A percentile compares a stretch with the other conserved stretches of the same genome.
phyloP scores from a whole-genome alignment of 1,140 invertebrate species.

The Apocrypta bakeri region DNA sequence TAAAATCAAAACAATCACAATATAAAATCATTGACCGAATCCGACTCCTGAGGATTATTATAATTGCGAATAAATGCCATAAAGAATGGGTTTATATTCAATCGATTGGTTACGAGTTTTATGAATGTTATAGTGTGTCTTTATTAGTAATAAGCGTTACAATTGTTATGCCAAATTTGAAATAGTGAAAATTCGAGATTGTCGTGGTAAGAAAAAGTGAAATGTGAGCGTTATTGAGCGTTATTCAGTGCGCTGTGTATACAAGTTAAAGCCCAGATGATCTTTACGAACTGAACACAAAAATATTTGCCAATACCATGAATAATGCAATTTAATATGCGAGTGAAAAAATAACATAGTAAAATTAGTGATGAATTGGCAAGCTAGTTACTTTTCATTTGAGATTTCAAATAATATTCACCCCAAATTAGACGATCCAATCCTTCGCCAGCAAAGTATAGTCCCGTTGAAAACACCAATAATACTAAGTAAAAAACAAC shows the following conservation, averaged over 20 bases:
- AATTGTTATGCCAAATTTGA: neutral
- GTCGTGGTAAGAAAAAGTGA: neutral
- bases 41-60: too few relatives aligned
- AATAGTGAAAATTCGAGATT: neutral
- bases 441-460: slow-evolving; percentile 83
- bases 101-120: too few relatives aligned
- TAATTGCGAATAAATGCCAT: too few relatives aligned
- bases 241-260: neutral
- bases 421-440: slow-evolving; percentile 83
- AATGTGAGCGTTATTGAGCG: too few relatives aligned
- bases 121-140: too few relatives aligned
- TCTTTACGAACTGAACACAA: neutral
- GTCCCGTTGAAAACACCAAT: slow-evolving; percentile 75
- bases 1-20: too few relatives aligned
- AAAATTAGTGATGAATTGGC: slow-evolving; percentile 14
- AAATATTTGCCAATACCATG: slow-evolving; percentile 43
- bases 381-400: slow-evolving; percentile 68
- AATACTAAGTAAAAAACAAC: slow-evolving; percentile 82
- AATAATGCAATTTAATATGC: neutral
- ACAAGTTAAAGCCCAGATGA: too few relatives aligned
- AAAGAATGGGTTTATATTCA: neutral
- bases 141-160: slow-evolving; percentile 20
- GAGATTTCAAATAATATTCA: slow-evolving; percentile 75
- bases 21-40: too few relatives aligned
- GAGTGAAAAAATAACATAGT: slow-evolving; percentile 40